phyloP scores from a whole-genome alignment of 2,888 invertebrate genomes.

The Acleris emargana region DNA sequence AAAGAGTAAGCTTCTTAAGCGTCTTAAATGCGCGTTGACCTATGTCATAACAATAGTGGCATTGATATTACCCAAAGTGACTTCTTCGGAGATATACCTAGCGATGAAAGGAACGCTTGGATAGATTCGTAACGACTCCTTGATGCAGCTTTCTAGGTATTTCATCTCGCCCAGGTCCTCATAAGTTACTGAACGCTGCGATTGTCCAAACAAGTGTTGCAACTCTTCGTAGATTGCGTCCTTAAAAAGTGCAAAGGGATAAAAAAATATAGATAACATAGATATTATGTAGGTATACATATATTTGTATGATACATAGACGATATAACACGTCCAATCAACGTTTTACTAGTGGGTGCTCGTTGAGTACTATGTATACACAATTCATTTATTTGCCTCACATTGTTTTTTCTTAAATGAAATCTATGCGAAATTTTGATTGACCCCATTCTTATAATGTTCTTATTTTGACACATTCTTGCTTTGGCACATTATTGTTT shows the following conservation, averaged over 20 bases:
- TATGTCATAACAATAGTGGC: too few relatives aligned
- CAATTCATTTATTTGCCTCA: too few relatives aligned
- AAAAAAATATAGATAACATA: background rate
- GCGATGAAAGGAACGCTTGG: constrained; percentile 85
- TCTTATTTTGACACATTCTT: too few relatives aligned
- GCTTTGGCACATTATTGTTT: too few relatives aligned
- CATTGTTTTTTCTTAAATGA: too few relatives aligned
- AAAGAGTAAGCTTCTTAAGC: too few relatives aligned
- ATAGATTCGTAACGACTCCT: constrained; percentile 83
- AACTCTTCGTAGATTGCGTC: constrained; percentile 25
- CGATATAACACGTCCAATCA: background rate
- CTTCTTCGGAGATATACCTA: constrained; percentile 77
- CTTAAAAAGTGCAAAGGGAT: constrained; percentile 14
- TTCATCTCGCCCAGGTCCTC: constrained; percentile 80
- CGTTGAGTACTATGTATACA: too few relatives aligned
- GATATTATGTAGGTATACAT: background rate
- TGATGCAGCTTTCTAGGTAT: constrained; percentile 85
- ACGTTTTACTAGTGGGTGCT: background rate
- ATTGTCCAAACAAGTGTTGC: constrained; percentile 79
- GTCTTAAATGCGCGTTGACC: too few relatives aligned
- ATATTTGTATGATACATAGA: background rate
- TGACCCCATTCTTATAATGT: too few relatives aligned
- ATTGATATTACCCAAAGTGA: constrained; percentile 67
- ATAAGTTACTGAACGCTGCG: constrained; percentile 82
- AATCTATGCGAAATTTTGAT: too few relatives aligned